Conservation (phyloP, 2,888 invertebrate genomes). For the Ctena decussata region DNA sequence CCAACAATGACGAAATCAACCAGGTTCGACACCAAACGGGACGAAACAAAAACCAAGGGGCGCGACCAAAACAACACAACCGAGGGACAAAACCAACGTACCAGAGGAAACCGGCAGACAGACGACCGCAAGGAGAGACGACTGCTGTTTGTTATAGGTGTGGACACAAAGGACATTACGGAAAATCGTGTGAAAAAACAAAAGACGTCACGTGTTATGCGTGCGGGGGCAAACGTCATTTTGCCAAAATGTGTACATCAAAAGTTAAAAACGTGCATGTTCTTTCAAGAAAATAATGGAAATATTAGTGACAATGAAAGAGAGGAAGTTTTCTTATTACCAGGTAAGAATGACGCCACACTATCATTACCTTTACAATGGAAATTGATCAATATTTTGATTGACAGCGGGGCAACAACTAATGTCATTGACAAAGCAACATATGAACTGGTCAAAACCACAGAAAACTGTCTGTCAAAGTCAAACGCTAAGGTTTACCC, state of each 20-base stretch:
- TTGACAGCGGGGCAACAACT: not conserved
- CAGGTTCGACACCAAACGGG: not conserved
- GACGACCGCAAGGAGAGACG: not conserved
- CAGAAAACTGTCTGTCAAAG: not conserved
- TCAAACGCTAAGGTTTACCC: not conserved
- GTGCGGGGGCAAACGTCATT: not conserved
- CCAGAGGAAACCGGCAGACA: not conserved
- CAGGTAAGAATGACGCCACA: conserved; percentile 11
- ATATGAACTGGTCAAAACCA: not conserved
- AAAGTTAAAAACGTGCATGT: not conserved
- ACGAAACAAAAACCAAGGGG: not conserved
- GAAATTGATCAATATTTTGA: not conserved
- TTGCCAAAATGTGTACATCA: not conserved
- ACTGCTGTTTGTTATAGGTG: not conserved
- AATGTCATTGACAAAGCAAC: not conserved
- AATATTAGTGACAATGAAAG: not conserved
- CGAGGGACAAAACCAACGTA: not conserved
- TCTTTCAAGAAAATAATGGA: not conserved
- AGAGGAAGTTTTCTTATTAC: not conserved
- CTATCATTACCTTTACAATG: not conserved
- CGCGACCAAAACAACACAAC: not conserved
- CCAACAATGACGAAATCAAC: not conserved
- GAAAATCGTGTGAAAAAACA: not conserved
- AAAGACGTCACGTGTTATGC: not conserved
- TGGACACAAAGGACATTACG: not conserved